Conservation (phyloP, 2,797 vertebrate genomes). For the Fistularia tabacaria region DNA sequence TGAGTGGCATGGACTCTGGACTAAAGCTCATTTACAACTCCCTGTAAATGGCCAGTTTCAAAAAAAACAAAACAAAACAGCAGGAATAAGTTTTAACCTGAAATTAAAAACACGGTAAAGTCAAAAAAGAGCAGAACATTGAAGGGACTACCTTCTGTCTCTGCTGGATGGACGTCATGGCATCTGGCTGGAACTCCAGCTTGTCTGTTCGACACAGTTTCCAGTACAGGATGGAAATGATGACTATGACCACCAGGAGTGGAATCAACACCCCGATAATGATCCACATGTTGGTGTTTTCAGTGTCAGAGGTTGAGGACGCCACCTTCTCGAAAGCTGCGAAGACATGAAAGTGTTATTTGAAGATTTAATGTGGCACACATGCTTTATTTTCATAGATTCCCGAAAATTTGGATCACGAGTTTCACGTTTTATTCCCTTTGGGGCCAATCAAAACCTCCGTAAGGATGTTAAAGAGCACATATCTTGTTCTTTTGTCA, state of each 20-base stretch:
- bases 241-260: constrained; percentile 85
- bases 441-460: constrained; percentile 6
- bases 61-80: neutral
- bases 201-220: constrained; percentile 97
- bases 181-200: constrained; percentile 95
- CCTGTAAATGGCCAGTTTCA: too few relatives aligned
- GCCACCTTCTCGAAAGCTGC: constrained; percentile 87
- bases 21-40: too few relatives aligned
- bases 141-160: constrained; percentile 79
- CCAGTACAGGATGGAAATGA: constrained; percentile 95
- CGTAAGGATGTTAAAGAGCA: constrained; percentile 2
- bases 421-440: neutral
- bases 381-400: too few relatives aligned
- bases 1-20: too few relatives aligned
- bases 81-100: neutral
- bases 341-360: neutral
- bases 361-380: neutral
- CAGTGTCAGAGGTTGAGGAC: constrained; percentile 74
- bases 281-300: constrained; percentile 91
- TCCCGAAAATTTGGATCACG: too few relatives aligned
- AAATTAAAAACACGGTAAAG: too few relatives aligned
- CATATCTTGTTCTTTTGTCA: constrained; percentile 11
- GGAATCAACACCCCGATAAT: constrained; percentile 91
- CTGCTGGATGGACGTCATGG: constrained; percentile 90
- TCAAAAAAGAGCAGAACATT: neutral